Conservation (phyloP, 1,140 invertebrate genomes). For the Drosophila kohkoa region DNA sequence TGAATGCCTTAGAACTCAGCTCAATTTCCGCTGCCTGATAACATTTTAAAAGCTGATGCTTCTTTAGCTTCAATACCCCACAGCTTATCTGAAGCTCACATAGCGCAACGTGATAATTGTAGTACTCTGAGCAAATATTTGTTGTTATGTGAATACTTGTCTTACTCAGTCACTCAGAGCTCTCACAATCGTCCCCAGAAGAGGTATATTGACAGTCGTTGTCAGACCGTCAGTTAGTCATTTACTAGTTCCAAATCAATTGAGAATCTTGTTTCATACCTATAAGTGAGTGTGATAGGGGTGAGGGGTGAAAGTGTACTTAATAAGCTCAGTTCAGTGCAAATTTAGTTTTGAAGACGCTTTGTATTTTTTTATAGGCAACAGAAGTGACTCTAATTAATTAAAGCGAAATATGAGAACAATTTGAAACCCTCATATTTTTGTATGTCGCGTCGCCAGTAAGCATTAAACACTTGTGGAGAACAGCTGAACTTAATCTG, state of each 20-base stretch:
- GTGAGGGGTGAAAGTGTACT: conserved; percentile 19
- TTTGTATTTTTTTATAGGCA: neutral
- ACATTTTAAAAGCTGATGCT: conserved; percentile 29
- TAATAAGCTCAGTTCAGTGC: conserved; percentile 45
- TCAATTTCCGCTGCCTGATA: conserved; percentile 64
- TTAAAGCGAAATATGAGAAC: conserved; percentile 29
- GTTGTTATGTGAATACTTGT: neutral
- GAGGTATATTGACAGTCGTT: conserved; percentile 26
- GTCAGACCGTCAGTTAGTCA: conserved; percentile 30
- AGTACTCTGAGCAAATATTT: conserved; percentile 29
- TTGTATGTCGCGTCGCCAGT: conserved; percentile 18
- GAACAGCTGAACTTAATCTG: neutral
- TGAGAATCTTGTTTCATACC: conserved; percentile 53
- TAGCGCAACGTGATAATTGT: conserved; percentile 53
- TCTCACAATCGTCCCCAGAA: conserved; percentile 3
- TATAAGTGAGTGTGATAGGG: conserved; percentile 25
- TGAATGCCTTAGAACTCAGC: conserved; percentile 10
- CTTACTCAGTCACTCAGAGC: conserved; percentile 40
- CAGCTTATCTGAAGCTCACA: conserved; percentile 43
- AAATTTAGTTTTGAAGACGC: conserved; percentile 38
- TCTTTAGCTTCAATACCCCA: conserved; percentile 13
- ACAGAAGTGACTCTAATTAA: conserved; percentile 35
- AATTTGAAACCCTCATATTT: conserved; percentile 21
- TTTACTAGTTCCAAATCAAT: conserved; percentile 53
- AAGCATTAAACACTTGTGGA: conserved; percentile 1